Base-by-base conservation (phyloP, 2,888 invertebrate species). In the Furcula furcula region DNA sequence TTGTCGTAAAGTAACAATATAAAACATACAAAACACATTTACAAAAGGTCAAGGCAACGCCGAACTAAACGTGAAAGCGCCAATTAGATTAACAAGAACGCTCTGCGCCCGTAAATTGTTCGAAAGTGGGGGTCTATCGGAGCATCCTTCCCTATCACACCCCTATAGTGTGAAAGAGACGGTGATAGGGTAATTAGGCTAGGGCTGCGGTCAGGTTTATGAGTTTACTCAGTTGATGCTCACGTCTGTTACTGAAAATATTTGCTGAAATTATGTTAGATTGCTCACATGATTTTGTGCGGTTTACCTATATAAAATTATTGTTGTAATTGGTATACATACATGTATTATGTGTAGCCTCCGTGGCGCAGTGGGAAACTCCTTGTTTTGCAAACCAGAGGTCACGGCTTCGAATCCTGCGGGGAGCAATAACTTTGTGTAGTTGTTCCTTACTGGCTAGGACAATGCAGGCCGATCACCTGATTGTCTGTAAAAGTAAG, bases 11-110 rank as follows among this genome's bases (percentile, higher is more conserved):
- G 58, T 43, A 65, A 57, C 68, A 63, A 42, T 38, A 47, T 49
- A 47, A 54, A 56, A 57, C 58, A 54, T 51, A 77, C 73, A 69
- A 82, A 84, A 77, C 74, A 78, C 83, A 84, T 83, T 82, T 77
- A 77, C 67, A 57, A 39, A 80, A 86, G 85, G 85, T 84, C 86
- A 86, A 82, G 83, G 81, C 76, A 63, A 75, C 62, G 60, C 46
- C 56, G 52, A 70, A 76, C 75, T 75, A 69, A 72, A 80, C 76
- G 79, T 73, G 75, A 72, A 80, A 76, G 82, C 76, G 79, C 67
- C 80, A 81, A 86, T 85, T 86, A 83, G 83, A 85, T 86, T 85
- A 85, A 71, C 72, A 65, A 69, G 57, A 69, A 67, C 72, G 72
- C 63, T 64, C 71, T 61, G 51, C 65, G 65, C 56, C 62, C 65